Evolutionary conservation across 2,797 vertebrate species (phyloP).

Genomic region (Crenichthys baileyi): DNA sequence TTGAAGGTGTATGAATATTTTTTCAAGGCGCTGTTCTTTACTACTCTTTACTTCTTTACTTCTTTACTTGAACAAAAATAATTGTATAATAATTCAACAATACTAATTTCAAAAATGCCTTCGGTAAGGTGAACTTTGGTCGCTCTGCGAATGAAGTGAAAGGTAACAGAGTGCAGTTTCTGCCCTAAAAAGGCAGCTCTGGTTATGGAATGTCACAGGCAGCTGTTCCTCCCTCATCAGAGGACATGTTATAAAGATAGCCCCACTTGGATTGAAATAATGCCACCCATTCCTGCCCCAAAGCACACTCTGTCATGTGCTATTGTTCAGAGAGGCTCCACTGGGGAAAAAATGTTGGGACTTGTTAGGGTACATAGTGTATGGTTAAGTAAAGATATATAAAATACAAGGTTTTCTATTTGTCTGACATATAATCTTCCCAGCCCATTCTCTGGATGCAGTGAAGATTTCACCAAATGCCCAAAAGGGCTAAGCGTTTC

Average conservation of each 20-base stretch:
- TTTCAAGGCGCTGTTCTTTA: not conserved
- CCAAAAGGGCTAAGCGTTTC: slow-evolving; percentile 56
- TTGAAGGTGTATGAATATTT: not conserved
- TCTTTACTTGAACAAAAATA: slow-evolving; percentile 27
- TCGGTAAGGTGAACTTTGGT: slow-evolving; percentile 75
- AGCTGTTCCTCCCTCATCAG: slow-evolving; percentile 80
- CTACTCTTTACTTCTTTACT: too few relatives aligned
- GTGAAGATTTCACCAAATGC: slow-evolving; percentile 40
- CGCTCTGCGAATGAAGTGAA: slow-evolving; percentile 75
- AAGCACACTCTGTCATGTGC: slow-evolving; percentile 74
- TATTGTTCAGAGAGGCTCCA: slow-evolving; percentile 73
- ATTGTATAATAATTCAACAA: slow-evolving; percentile 27
- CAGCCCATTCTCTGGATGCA: slow-evolving; percentile 19
- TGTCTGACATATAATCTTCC: slow-evolving; percentile 1
- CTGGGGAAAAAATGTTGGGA: slow-evolving; percentile 23
- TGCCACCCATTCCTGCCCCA: slow-evolving; percentile 81
- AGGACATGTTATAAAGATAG: slow-evolving; percentile 82
- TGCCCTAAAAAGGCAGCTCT: slow-evolving; percentile 85
- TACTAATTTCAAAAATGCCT: slow-evolving; percentile 62
- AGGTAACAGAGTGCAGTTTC: slow-evolving; percentile 79
- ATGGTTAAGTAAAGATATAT: slow-evolving; percentile 46
- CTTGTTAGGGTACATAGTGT: slow-evolving; percentile 34
- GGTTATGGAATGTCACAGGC: slow-evolving; percentile 79
- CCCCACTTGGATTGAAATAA: slow-evolving; percentile 81
- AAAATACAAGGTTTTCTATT: slow-evolving; percentile 26